These are phyloP conservation scores for Aspidoscelis tigris DNA, from an alignment of 2,113 vertebrate species.

Conservation along the genomic window DNA sequence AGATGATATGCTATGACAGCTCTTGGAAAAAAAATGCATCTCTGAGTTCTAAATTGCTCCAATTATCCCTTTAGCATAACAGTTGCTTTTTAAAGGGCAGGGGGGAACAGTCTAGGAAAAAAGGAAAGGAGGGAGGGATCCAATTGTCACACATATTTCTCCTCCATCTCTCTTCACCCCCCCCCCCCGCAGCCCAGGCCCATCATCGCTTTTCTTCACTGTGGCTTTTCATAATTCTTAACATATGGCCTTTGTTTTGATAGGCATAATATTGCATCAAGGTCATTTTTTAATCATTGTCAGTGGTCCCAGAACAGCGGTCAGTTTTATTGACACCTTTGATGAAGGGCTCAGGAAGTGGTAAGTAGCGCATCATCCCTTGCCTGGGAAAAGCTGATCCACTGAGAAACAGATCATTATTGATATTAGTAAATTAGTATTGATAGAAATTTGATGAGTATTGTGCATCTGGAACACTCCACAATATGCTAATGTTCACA, in stretches of 20 bases:
- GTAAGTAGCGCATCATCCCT: slow-evolving; percentile 63
- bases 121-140: slow-evolving; percentile 42
- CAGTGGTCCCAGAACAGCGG: slow-evolving; percentile 86
- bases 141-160: slow-evolving; percentile 36
- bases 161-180: slow-evolving; percentile 11
- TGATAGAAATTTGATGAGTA: slow-evolving; percentile 94
- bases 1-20: slow-evolving; percentile 65
- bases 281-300: slow-evolving; percentile 97
- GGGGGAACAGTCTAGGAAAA: slow-evolving; percentile 41
- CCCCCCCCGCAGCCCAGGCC: slow-evolving; percentile 41
- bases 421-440: slow-evolving; percentile 98
- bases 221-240: slow-evolving; percentile 80
- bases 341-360: slow-evolving; percentile 79
- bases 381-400: slow-evolving; percentile 79
- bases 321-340: slow-evolving; percentile 86
- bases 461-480: slow-evolving; percentile 83
- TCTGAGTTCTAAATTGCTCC: slow-evolving; percentile 67
- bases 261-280: slow-evolving; percentile 94
- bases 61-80: slow-evolving; percentile 65
- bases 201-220: slow-evolving; percentile 59
- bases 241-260: slow-evolving; percentile 87
- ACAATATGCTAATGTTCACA: slow-evolving; percentile 74
- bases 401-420: slow-evolving; percentile 89
- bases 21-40: slow-evolving; percentile 55
- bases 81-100: slow-evolving; percentile 60